Conservation (phyloP, 2,888 invertebrate species). For the Ophioninae sp. region DNA sequence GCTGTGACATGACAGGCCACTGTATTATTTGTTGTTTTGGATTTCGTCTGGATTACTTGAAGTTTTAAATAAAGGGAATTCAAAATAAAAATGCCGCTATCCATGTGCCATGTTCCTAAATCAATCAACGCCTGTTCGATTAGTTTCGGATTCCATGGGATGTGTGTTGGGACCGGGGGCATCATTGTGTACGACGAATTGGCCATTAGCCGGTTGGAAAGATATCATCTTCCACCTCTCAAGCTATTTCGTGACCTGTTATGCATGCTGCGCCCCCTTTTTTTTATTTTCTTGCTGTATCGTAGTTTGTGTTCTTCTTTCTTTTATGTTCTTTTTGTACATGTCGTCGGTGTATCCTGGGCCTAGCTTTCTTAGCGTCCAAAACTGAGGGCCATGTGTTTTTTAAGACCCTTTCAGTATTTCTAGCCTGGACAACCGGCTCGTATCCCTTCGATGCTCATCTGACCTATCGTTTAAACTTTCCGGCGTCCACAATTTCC, state of each 20-base stretch:
- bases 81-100: constrained; percentile 38
- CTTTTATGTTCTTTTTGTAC: constrained; percentile 4
- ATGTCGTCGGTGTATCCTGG: not conserved
- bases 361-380: not conserved
- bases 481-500: constrained; percentile 30
- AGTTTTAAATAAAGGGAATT: constrained; percentile 21
- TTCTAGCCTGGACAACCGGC: constrained; percentile 10
- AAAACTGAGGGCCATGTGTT: constrained; percentile 37
- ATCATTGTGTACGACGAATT: constrained; percentile 68
- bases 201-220: constrained; percentile 66
- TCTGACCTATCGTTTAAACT: constrained; percentile 27
- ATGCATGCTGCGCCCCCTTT: constrained; percentile 50
- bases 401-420: constrained; percentile 31
- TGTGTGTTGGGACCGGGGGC: constrained; percentile 45
- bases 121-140: constrained; percentile 66
- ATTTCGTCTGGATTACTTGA: not conserved
- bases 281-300: constrained; percentile 38
- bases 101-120: constrained; percentile 50
- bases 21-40: not conserved
- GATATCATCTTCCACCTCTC: constrained; percentile 65
- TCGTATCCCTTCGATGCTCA: constrained; percentile 32
- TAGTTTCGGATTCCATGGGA: constrained; percentile 64
- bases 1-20: not conserved
- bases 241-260: constrained; percentile 32
- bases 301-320: constrained; percentile 26